Evolutionary conservation across 2,797 vertebrate genomes (phyloP), one percentile per base, ranked within the genome.

Genomic region (Pempheris klunzingeri): DNA sequence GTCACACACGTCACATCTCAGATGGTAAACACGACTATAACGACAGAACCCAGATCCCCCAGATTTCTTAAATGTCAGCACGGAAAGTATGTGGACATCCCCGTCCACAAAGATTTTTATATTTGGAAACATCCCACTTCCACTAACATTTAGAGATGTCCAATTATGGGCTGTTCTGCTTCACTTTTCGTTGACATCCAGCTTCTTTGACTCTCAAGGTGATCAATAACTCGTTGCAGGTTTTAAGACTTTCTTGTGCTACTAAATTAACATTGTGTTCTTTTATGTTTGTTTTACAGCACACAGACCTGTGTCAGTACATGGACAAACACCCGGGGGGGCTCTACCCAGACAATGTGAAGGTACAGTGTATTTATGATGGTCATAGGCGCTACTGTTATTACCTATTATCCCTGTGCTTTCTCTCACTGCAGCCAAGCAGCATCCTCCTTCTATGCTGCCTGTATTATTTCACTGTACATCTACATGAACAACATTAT

Each of bases 221-320:
- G 7, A 7, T 41, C 20, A 12, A 4, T 17, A 36, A 30, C 39
- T 7, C 22, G 4, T 28, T 5, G 3, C 8, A 34, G 20, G 3
- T 32, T 32, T 66, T 20, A 11, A 57, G 4, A 50, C 26, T 10
- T 15, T 26, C 13, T 55, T 11, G 11, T 71, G 28, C 28, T 11
- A 2, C 7, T 13, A 0, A 11, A 5, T 63, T 82, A 63, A 83
- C 20, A 18, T 7, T 22, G 10, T 57, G n/a, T 2, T 71, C 2
- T 38, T 43, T 8, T 81, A 13, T 70, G 92, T 77, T 41, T 15
- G 57, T 68, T 65, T 92, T 88, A 20, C 91, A 99, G 98, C 97
- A 99, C 88, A 99, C 98, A 91, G 98, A 99, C 94, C 95, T 99
- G 93, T 99, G 98, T 94, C 98, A 98, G 94, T 99, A 99, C 92